These are phyloP conservation scores for Potamilus streckersoni DNA, from an alignment of 1,140 invertebrate genomes.

Conservation along the genomic window DNA sequence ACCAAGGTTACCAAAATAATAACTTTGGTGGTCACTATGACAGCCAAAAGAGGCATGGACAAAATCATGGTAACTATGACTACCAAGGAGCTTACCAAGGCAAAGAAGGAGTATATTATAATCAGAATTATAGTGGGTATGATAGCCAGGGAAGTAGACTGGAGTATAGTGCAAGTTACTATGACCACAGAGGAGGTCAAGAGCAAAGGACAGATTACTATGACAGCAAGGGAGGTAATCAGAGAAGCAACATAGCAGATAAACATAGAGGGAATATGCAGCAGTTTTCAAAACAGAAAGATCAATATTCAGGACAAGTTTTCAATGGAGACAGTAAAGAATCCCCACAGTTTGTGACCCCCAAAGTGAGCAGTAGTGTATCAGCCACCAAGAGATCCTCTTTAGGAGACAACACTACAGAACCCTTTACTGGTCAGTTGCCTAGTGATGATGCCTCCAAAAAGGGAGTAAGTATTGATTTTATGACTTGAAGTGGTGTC, in stretches of 20 bases:
- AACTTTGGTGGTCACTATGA: constrained; percentile 8
- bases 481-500: not conserved
- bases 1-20: not conserved
- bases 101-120: not conserved
- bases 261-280: constrained; percentile 7
- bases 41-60: not conserved
- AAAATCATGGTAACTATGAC: constrained; percentile 11
- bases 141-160: not conserved
- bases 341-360: constrained; percentile 51
- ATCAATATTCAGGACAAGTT: constrained; percentile 8
- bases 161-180: constrained; percentile 5
- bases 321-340: constrained; percentile 25
- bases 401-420: constrained; percentile 1
- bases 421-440: not conserved
- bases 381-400: constrained; percentile 4
- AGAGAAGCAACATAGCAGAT: constrained; percentile 1
- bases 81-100: constrained; percentile 9
- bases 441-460: not conserved
- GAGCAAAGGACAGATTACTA: not conserved
- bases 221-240: constrained; percentile 9
- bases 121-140: not conserved
- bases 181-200: constrained; percentile 20
- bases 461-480: not conserved
- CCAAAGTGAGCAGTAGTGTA: constrained; percentile 29
- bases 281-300: constrained; percentile 1